Conservation (phyloP, 2,888 invertebrate genomes). For the Lumbricus terrestris region DNA sequence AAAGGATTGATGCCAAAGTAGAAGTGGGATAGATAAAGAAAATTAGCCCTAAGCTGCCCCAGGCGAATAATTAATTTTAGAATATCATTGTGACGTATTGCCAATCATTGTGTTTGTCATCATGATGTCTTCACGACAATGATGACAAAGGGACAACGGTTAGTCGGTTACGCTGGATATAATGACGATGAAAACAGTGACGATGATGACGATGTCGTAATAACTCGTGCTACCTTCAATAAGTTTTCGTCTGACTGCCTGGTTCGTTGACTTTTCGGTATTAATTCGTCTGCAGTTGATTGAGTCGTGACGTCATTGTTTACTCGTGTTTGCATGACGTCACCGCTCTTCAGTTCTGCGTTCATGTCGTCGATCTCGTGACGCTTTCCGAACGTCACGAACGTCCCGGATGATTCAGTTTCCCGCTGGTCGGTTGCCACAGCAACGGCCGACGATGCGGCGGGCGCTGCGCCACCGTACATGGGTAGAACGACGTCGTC, state of each 20-base stretch:
- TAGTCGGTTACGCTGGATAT: not conserved
- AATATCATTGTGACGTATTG: too few species aligned
- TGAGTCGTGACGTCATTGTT: not conserved
- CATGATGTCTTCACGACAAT: not conserved
- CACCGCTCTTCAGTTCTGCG: not conserved
- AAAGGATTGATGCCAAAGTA: too few species aligned
- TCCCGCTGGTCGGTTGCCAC: not conserved
- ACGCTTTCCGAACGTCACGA: not conserved
- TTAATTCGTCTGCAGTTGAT: not conserved
- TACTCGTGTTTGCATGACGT: slow-evolving; percentile 4
- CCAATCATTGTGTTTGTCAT: too few species aligned
- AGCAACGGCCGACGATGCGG: not conserved
- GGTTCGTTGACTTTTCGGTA: too few species aligned
- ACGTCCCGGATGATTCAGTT: not conserved
- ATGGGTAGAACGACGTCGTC: not conserved
- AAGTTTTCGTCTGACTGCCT: too few species aligned
- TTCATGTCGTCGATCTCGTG: not conserved
- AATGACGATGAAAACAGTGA: slow-evolving; percentile 11
- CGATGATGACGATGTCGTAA: slow-evolving; percentile 15
- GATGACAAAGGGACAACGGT: not conserved
- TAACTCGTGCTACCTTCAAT: not conserved
- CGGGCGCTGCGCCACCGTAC: not conserved
- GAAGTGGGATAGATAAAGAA: too few species aligned
- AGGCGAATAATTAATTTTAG: too few species aligned
- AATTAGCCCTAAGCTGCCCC: too few species aligned